Evolutionary conservation across 1,140 invertebrate species (phyloP).

Genomic region (Neodiprion lecontei): DNA sequence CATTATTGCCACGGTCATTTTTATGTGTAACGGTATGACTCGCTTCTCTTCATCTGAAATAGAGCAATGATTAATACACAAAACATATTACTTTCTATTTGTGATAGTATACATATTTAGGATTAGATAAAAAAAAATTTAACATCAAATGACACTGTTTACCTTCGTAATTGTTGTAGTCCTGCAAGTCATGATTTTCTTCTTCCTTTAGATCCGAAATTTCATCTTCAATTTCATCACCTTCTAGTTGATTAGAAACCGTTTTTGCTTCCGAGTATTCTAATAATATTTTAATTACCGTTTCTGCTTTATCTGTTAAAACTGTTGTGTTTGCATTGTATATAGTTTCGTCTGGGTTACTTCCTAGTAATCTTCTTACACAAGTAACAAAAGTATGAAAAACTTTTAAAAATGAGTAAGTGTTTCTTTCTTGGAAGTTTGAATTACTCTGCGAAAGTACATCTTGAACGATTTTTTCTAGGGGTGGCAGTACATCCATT

Average conservation of each 20-base stretch:
- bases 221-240: slow-evolving; percentile 28
- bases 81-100: background rate
- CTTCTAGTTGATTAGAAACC: slow-evolving; percentile 23
- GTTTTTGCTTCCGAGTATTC: slow-evolving; percentile 27
- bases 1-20: slow-evolving; percentile 65
- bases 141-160: background rate
- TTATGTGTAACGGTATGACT: slow-evolving; percentile 64
- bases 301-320: slow-evolving; percentile 7
- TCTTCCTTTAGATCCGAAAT: slow-evolving; percentile 24
- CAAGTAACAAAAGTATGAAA: slow-evolving; percentile 70
- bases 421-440: slow-evolving; percentile 63
- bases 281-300: slow-evolving; percentile 19
- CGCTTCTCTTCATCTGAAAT: slow-evolving; percentile 57
- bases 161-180: slow-evolving; percentile 22
- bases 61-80: slow-evolving; percentile 18
- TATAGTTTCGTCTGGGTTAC: slow-evolving; percentile 16
- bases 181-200: slow-evolving; percentile 13
- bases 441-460: slow-evolving; percentile 68
- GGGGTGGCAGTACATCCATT: slow-evolving; percentile 65
- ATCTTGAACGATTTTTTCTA: slow-evolving; percentile 70
- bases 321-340: slow-evolving; percentile 24
- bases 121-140: slow-evolving; percentile 6
- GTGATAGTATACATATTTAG: slow-evolving; percentile 10
- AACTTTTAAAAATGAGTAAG: slow-evolving; percentile 66
- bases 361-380: slow-evolving; percentile 61